Evolutionary conservation across 2,113 vertebrate genomes (phyloP).

Genomic region (Phoxinus phoxinus): DNA sequence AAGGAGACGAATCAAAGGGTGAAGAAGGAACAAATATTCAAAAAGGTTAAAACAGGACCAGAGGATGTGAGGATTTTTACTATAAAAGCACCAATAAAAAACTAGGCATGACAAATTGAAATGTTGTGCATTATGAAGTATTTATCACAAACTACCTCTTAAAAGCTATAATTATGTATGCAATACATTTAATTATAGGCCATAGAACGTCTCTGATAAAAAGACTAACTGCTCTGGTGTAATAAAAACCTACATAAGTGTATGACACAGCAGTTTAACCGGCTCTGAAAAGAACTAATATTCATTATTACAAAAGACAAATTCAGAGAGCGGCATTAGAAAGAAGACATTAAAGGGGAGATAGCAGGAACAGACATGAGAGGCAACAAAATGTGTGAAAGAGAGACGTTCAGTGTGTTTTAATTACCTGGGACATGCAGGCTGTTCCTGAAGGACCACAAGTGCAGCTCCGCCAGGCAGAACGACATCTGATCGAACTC

Average conservation of each 20-base stretch:
- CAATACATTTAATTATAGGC: constrained; percentile 25
- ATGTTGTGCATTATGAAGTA: background rate
- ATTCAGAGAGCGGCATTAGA: background rate
- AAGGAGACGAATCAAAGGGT: background rate
- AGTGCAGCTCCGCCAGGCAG: constrained; percentile 91
- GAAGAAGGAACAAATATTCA: constrained; percentile 57
- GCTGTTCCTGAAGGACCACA: constrained; percentile 93
- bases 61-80: background rate
- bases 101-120: background rate
- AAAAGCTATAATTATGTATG: constrained; percentile 23
- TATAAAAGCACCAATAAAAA: background rate
- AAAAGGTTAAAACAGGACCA: constrained; percentile 59
- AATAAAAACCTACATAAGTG: constrained; percentile 22
- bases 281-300: background rate
- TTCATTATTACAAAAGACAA: constrained; percentile 8
- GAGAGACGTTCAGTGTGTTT: constrained; percentile 40
- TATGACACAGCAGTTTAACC: constrained; percentile 1
- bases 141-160: background rate
- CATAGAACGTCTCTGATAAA: constrained; percentile 21
- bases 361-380: constrained; percentile 41
- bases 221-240: background rate
- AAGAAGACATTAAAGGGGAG: constrained; percentile 34
- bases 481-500: constrained; percentile 87
- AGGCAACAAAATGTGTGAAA: constrained; percentile 11
- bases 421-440: constrained; percentile 87